Evolutionary conservation across 2,113 vertebrate genomes (phyloP).

Genomic region (Myotis brandtii): DNA sequence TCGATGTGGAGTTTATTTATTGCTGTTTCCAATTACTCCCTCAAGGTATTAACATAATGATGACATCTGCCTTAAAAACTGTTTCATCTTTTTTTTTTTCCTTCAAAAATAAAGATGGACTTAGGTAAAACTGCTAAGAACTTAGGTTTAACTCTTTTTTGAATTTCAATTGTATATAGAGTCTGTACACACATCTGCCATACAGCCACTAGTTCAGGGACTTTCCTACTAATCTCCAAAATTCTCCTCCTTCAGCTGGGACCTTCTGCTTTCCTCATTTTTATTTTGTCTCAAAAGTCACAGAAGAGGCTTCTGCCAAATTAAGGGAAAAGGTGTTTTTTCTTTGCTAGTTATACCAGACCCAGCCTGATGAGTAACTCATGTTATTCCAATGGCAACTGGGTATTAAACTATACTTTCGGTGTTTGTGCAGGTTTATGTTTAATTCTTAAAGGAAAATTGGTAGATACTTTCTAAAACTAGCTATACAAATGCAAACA

Average conservation of each 20-base stretch:
- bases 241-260: slow-evolving; percentile 4
- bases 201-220: slow-evolving; percentile 1
- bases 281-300: slow-evolving; percentile 42
- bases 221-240: slow-evolving; percentile 30
- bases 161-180: slow-evolving; percentile 22
- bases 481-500: background rate
- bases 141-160: background rate
- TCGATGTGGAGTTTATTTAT: slow-evolving; percentile 57
- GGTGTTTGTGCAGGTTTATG: background rate
- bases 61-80: slow-evolving; percentile 42
- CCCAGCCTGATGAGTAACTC: background rate
- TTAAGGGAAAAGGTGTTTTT: background rate
- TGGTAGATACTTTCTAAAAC: background rate
- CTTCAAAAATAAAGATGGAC: slow-evolving; percentile 11
- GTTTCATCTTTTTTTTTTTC: background rate
- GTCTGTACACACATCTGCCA: background rate
- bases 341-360: background rate
- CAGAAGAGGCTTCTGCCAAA: slow-evolving; percentile 6
- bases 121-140: slow-evolving; percentile 26
- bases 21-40: slow-evolving; percentile 57
- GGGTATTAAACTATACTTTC: background rate
- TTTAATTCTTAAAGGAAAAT: slow-evolving; percentile 24
- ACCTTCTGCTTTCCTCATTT: slow-evolving; percentile 67
- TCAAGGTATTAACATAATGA: slow-evolving; percentile 53
- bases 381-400: background rate